phyloP scores from a whole-genome alignment of 2,797 vertebrate species.

The Megaceryle alcyon region DNA sequence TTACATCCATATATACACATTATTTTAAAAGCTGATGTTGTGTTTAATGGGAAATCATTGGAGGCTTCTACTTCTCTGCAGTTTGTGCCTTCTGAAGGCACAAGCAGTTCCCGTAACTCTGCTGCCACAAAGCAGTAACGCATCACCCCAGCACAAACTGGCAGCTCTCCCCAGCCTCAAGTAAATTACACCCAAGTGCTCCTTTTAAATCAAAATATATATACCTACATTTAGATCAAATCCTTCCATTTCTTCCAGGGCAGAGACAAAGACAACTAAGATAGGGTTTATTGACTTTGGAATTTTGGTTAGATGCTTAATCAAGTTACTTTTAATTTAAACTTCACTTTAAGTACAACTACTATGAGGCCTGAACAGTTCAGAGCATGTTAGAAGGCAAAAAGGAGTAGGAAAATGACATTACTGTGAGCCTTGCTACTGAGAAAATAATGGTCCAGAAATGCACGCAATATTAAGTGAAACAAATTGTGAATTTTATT shows the following conservation, averaged over 20 bases:
- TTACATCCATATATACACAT: accelerated
- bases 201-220: not conserved
- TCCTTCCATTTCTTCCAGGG: not conserved
- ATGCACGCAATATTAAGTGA: not conserved
- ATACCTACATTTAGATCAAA: not conserved
- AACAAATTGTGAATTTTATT: slow-evolving; percentile 17
- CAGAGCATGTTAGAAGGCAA: not conserved
- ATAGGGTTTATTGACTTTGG: not conserved
- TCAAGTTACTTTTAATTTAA: not conserved
- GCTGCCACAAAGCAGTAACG: not conserved
- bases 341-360: not conserved
- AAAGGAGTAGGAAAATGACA: not conserved
- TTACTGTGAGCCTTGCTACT: not conserved
- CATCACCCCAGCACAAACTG: not conserved
- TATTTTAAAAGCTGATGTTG: not conserved
- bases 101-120: not conserved
- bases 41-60: not conserved
- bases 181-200: accelerated
- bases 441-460: not conserved
- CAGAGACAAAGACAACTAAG: not conserved
- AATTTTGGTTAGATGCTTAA: not conserved
- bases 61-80: not conserved
- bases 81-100: not conserved
- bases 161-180: not conserved
- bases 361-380: not conserved